Conservation (phyloP, 2,888 invertebrate species). For the Gari tellinella region DNA sequence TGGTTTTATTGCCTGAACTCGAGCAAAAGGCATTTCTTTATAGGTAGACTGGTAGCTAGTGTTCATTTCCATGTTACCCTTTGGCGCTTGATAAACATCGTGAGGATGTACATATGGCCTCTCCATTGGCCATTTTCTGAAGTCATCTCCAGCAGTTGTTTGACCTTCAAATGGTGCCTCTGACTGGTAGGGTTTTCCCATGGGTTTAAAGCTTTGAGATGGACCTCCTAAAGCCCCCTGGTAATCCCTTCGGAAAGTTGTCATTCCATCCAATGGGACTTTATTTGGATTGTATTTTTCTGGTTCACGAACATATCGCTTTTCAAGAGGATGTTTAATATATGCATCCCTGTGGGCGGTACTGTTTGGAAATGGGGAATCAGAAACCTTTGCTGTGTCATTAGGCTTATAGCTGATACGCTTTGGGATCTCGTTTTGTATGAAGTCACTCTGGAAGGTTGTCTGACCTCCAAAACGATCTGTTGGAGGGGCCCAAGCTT, state of each 20-base stretch:
- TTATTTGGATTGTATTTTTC: conserved; percentile 75
- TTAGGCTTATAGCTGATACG: conserved; percentile 79
- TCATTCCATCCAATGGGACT: conserved; percentile 80
- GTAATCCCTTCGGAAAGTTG: conserved; percentile 81
- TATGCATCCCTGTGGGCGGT: conserved; percentile 83
- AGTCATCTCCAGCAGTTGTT: conserved; percentile 83
- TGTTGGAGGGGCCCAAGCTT: conserved; percentile 77
- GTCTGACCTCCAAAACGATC: conserved; percentile 81
- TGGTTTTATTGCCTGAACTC: conserved; percentile 71
- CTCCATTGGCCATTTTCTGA: conserved; percentile 74
- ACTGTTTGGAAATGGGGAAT: conserved; percentile 80
- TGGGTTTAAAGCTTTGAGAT: conserved; percentile 80
- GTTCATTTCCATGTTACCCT: conserved; percentile 80
- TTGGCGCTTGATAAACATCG: conserved; percentile 79
- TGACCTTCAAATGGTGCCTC: conserved; percentile 81
- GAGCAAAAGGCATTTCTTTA: conserved; percentile 73
- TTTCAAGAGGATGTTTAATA: conserved; percentile 79
- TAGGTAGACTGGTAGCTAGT: conserved; percentile 81
- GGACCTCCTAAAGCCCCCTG: conserved; percentile 68
- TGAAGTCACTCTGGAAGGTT: conserved; percentile 81
- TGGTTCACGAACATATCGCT: conserved; percentile 69
- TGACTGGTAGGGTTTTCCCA: conserved; percentile 78
- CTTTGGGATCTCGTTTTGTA: conserved; percentile 70
- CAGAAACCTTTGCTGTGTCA: conserved; percentile 76
- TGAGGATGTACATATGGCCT: conserved; percentile 75